Percentiles rank a stretch among this genome's conserved stretches.
Conservation (phyloP, 2,888 invertebrate genomes). For the Eurois occulta region DNA sequence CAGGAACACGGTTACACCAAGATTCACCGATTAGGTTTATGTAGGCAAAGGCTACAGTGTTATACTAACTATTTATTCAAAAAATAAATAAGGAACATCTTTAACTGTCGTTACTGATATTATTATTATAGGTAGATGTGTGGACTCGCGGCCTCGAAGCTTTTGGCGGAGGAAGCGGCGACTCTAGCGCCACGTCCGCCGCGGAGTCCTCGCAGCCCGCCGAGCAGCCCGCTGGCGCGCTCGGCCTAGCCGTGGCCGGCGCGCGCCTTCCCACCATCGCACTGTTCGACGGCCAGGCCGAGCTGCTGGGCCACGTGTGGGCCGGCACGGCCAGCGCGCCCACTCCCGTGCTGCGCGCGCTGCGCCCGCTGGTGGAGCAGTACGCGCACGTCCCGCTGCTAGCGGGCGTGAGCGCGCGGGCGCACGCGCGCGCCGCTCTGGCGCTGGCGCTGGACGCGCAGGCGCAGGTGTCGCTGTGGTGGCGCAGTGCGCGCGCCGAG, state of each 20-base stretch:
- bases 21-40: too few species aligned
- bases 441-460: slow-evolving; percentile 59
- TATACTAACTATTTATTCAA: too few species aligned
- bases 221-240: slow-evolving; percentile 60
- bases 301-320: slow-evolving; percentile 84
- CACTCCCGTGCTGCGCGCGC: slow-evolving; percentile 78
- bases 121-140: slow-evolving; percentile 70
- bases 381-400: slow-evolving; percentile 49
- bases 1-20: too few species aligned
- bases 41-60: too few species aligned
- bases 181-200: slow-evolving; percentile 35
- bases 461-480: slow-evolving; percentile 63
- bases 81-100: too few species aligned
- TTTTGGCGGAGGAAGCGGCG: slow-evolving; percentile 57
- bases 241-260: slow-evolving; percentile 76
- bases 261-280: slow-evolving; percentile 67
- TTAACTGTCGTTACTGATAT: background rate
- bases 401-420: slow-evolving; percentile 34
- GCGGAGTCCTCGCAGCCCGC: slow-evolving; percentile 54
- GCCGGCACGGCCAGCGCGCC: slow-evolving; percentile 80
- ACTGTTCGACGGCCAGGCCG: slow-evolving; percentile 68
- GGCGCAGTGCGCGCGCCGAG: slow-evolving; percentile 61
- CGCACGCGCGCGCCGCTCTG: slow-evolving; percentile 50
- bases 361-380: slow-evolving; percentile 27
- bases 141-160: slow-evolving; percentile 78